A percentile compares a stretch with the other conserved stretches of the same genome.
These are phyloP conservation scores for Holothuria leucospilota DNA, from an alignment of 53 echinoderm and acorn worm genomes.

Conservation along the genomic window DNA sequence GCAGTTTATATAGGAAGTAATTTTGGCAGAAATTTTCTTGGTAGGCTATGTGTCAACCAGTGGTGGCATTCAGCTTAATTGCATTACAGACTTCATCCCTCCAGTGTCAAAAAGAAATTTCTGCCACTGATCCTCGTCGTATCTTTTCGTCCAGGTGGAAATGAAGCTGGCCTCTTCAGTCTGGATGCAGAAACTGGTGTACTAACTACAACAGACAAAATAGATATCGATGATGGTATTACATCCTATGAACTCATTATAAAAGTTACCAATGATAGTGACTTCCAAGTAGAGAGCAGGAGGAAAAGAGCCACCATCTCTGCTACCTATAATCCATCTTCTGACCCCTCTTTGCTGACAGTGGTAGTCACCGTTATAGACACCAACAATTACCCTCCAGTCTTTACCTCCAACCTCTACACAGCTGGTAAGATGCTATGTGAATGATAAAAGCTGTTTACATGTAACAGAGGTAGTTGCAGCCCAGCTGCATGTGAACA, in stretches of 20 bases:
- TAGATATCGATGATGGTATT: constrained; percentile 50
- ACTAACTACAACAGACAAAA: constrained; percentile 36
- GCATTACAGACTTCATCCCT: no score
- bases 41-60: no score
- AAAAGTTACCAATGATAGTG: constrained; percentile 64
- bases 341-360: constrained; percentile 3
- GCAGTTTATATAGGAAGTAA: no score
- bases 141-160: constrained; percentile 64
- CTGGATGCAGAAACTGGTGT: constrained; percentile 58
- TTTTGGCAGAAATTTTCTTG: no score
- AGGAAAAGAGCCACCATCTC: not conserved
- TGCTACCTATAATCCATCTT: not conserved
- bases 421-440: constrained; percentile 57
- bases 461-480: no score
- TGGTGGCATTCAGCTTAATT: no score
- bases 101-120: no score
- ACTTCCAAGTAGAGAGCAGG: constrained; percentile 33
- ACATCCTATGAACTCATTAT: constrained; percentile 49
- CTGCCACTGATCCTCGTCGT: no score
- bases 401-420: constrained; percentile 55
- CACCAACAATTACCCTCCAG: constrained; percentile 66
- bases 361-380: constrained; percentile 62
- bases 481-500: no score
- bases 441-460: no score
- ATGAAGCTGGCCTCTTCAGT: constrained; percentile 57